Conservation (phyloP, 2,113 vertebrate species). For the Paramormyrops kingsleyae region DNA sequence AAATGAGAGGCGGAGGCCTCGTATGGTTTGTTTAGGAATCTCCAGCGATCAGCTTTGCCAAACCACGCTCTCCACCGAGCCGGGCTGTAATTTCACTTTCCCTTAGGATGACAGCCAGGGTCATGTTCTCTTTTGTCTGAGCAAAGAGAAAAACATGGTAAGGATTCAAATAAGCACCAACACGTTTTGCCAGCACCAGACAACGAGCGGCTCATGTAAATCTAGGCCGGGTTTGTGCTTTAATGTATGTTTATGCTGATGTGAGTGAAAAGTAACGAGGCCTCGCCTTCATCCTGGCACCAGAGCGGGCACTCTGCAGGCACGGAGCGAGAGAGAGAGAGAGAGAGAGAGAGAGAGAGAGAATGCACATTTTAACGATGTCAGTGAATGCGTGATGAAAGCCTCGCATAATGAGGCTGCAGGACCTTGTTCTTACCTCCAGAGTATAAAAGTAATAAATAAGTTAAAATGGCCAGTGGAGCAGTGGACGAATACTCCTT, state of each 20-base stretch:
- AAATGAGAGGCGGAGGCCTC: not conserved
- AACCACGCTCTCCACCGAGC: constrained; percentile 15
- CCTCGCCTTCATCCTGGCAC: not conserved
- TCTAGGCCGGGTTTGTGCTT: not conserved
- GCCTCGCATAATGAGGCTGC: constrained; percentile 56
- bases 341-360: constrained; percentile 38
- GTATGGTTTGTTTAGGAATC: constrained; percentile 11
- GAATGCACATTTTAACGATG: constrained; percentile 51
- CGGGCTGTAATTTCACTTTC: not conserved
- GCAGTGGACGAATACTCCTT: constrained; percentile 48
- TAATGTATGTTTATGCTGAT: constrained; percentile 17
- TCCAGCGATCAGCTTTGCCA: not conserved
- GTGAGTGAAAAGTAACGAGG: not conserved
- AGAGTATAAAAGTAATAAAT: constrained; percentile 59
- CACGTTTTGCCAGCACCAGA: constrained; percentile 40
- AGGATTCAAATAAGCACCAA: constrained; percentile 37
- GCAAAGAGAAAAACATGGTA: constrained; percentile 27
- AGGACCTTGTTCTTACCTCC: constrained; percentile 55
- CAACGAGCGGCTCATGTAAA: not conserved
- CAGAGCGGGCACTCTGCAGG: not conserved
- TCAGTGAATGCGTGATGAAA: constrained; percentile 50
- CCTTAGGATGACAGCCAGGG: not conserved
- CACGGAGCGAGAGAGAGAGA: constrained; percentile 40
- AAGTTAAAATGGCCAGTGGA: constrained; percentile 50
- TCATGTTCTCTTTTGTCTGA: constrained; percentile 5